Conservation (phyloP, 2,113 vertebrate species). For the Odontesthes bonariensis region DNA sequence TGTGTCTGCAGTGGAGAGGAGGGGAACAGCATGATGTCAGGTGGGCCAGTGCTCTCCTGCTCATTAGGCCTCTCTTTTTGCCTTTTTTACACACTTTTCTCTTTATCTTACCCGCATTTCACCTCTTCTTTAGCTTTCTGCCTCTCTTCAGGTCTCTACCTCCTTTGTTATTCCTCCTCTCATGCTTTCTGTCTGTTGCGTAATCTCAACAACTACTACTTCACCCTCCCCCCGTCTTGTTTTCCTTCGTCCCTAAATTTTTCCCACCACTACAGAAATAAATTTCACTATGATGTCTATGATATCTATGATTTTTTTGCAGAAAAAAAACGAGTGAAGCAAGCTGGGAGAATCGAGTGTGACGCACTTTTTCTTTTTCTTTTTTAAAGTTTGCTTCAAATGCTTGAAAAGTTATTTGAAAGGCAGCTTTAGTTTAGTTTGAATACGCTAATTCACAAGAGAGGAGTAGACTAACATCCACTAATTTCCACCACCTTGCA, state of each 20-base stretch:
- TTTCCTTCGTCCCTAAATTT: slow-evolving; percentile 1
- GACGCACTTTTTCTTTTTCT: too few species aligned
- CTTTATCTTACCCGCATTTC: not conserved
- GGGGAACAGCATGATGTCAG: slow-evolving; percentile 37
- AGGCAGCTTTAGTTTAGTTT: too few species aligned
- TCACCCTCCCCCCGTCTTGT: not conserved
- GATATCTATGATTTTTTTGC: too few species aligned
- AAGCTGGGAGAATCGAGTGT: too few species aligned
- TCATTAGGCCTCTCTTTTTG: not conserved
- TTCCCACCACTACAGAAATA: not conserved
- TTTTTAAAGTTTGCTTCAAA: too few species aligned
- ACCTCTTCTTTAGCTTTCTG: not conserved
- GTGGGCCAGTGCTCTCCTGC: not conserved
- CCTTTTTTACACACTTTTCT: not conserved
- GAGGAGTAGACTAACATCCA: too few species aligned
- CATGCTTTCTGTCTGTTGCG: not conserved
- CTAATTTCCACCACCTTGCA: too few species aligned
- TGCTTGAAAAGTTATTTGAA: too few species aligned
- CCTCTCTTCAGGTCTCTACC: not conserved
- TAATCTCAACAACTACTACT: not conserved
- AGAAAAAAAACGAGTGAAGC: too few species aligned
- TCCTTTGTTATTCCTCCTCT: not conserved
- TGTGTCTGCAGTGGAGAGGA: slow-evolving; percentile 12
- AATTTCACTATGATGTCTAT: too few species aligned
- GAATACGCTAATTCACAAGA: too few species aligned